These are phyloP conservation scores for Drosophila guanche DNA, from an alignment of 1,140 invertebrate species.

Conservation along the genomic window DNA sequence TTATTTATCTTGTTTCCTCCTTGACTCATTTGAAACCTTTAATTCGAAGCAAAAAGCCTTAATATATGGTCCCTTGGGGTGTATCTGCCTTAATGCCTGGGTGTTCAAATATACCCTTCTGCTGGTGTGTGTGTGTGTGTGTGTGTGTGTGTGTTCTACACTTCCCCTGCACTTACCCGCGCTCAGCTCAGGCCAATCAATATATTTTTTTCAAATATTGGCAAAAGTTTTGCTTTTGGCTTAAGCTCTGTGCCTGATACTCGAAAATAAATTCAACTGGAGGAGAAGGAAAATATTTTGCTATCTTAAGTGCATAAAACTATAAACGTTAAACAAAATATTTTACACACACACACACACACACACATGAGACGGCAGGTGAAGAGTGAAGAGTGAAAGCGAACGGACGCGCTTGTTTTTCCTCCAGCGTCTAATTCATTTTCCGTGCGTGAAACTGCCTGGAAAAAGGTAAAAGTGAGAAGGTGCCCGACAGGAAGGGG, in stretches of 20 bases:
- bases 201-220: constrained; percentile 82
- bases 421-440: too few species aligned
- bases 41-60: constrained; percentile 48
- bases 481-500: too few species aligned
- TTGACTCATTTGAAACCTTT: constrained; percentile 9
- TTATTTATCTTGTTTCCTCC: too few species aligned
- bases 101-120: constrained; percentile 10
- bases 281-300: constrained; percentile 72
- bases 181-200: constrained; percentile 65
- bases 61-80: too few species aligned
- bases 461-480: too few species aligned
- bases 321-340: constrained; percentile 82
- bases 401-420: too few species aligned
- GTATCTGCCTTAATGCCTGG: too few species aligned
- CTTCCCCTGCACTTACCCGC: constrained; percentile 12
- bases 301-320: constrained; percentile 81
- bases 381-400: too few species aligned
- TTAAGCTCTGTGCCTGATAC: constrained; percentile 56
- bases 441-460: too few species aligned
- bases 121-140: constrained; percentile 18
- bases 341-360: constrained; percentile 55
- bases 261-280: constrained; percentile 53
- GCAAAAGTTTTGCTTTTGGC: constrained; percentile 75
- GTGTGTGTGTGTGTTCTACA: constrained; percentile 7
- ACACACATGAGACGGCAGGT: too few species aligned